Evolutionary conservation across 53 echinoderm and acorn worm species (phyloP), one percentile per base, ranked within the genome.

Genomic region (Antedon mediterranea): DNA sequence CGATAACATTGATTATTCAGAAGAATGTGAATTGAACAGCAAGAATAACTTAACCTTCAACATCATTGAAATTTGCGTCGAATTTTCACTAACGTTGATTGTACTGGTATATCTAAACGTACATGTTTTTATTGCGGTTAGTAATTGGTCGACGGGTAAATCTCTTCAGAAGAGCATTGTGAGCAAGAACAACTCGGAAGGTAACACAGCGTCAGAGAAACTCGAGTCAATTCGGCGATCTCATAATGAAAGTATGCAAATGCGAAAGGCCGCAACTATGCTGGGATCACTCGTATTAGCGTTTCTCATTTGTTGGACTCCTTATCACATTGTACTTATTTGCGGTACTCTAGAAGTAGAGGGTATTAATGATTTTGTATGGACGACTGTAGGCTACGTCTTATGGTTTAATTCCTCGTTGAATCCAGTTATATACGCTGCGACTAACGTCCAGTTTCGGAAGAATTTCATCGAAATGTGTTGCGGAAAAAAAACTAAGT

Each of bases 261-360:
- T 82, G 31, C 82, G 78, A 0, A 82, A 78, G 34, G 86, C 86
- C 13, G 86, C 86, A 28, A 81, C 82, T 27, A 86, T 82, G 31
- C 74, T 86, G 0, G 86, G 78, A 18, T 44, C 82, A 1, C 77
- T 86, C 44, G 86, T 86, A 0, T 74, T 76, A 18, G 82, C 73
- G 7, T 82, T 81, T 30, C 43, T 81, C 23, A 76, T 31, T 18
- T 86, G 86, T 75, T 86, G 79, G 82, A 15, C 76, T 30, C 86
- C 86, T 0, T 86, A 78, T 78, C 78, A 82, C 29, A 41, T 74
- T 14, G 57, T 57, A 2, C 57, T 57, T 57, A 57, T 57, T 18
- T 2, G 6, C 23, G 57, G 57, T 23, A 57, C 57, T 2, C 7
- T 57, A 11, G 57, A 2, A 1, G 57, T 18, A 13, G 57, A 15